Conservation (phyloP, 2,797 vertebrate species). For the Ateles fusciceps region DNA sequence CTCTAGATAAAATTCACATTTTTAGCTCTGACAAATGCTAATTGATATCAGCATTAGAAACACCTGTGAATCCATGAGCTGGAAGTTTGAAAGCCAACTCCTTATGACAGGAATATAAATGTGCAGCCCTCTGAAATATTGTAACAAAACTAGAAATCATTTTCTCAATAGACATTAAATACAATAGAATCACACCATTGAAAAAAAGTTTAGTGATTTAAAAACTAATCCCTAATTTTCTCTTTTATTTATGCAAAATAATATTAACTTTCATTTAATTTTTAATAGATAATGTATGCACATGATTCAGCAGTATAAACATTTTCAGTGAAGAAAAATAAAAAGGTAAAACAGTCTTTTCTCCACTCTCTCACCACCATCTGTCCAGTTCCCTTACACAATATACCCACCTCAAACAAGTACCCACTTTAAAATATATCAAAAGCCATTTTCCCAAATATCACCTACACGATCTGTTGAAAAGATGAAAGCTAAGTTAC, state of each 20-base stretch:
- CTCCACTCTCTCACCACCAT: neutral
- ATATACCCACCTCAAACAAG: neutral
- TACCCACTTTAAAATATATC: neutral
- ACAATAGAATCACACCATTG: neutral
- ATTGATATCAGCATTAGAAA: conserved; percentile 31
- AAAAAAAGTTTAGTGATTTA: conserved; percentile 20
- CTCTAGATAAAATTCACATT: conserved; percentile 36
- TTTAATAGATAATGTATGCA: conserved; percentile 11
- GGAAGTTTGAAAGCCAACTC: neutral
- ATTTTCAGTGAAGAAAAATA: neutral
- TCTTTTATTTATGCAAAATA: neutral
- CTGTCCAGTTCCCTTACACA: neutral
- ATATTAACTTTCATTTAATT: neutral
- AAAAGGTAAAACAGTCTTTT: neutral
- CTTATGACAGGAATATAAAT: neutral
- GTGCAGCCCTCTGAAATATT: neutral
- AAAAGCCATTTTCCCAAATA: neutral
- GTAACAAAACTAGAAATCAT: neutral
- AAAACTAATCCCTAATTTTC: neutral
- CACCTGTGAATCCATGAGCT: neutral
- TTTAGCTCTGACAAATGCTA: conserved; percentile 51
- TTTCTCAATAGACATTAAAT: neutral
- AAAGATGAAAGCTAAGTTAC: neutral
- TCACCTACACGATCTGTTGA: neutral
- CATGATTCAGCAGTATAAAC: neutral